phyloP scores from a whole-genome alignment of 2,797 vertebrate species.

The Tachyglossus aculeatus region DNA sequence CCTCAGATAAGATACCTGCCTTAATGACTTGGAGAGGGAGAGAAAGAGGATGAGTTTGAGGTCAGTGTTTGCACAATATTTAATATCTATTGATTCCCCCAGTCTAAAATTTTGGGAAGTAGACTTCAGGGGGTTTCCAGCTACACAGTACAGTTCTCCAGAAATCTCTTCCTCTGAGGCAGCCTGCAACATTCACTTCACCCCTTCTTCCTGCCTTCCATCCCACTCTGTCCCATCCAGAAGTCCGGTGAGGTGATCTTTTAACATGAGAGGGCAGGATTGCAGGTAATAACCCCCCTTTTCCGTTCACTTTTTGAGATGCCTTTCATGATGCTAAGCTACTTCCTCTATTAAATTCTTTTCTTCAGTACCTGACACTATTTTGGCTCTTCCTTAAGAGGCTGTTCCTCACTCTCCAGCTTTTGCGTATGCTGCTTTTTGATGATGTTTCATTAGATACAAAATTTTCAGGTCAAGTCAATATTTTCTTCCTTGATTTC shows the following conservation, averaged over 20 bases:
- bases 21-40: background rate
- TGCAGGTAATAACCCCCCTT: constrained; percentile 20
- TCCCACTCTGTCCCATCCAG: too few species aligned
- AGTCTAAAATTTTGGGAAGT: constrained; percentile 33
- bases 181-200: too few species aligned
- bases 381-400: background rate
- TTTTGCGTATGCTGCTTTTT: background rate
- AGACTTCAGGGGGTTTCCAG: background rate
- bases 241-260: background rate
- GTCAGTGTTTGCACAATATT: constrained; percentile 4
- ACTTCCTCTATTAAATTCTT: background rate
- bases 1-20: background rate
- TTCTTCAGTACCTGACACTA: background rate
- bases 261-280: background rate
- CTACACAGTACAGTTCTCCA: background rate
- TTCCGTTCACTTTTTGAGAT: background rate
- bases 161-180: background rate
- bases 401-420: background rate
- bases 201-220: too few species aligned
- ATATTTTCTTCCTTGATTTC: background rate
- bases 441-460: background rate
- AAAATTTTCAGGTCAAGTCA: background rate
- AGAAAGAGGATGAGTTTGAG: background rate
- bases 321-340: background rate
- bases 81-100: background rate